Evolutionary conservation across 35 echinoderm and acorn worm species (phyloP).

Genomic region (Lytechinus pictus): DNA sequence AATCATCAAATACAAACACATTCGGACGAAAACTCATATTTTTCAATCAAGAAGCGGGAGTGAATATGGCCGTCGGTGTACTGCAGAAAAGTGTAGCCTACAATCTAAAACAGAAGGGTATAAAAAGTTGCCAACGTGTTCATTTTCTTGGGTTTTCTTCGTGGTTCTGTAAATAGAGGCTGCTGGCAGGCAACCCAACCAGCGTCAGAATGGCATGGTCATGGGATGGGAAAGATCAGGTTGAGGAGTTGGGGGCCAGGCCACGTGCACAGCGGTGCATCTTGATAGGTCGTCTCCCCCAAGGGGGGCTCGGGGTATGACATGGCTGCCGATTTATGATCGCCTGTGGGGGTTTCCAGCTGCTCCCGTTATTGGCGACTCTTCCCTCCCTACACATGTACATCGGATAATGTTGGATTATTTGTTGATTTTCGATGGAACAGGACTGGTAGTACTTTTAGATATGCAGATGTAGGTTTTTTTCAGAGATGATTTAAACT

Average conservation of each 20-base stretch:
- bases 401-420: too few species aligned
- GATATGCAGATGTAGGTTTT: too few species aligned
- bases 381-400: neutral
- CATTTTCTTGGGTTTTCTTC: conserved; percentile 38
- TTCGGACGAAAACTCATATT: neutral
- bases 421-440: neutral
- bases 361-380: neutral
- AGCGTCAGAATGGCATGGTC: conserved; percentile 26
- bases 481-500: too few species aligned
- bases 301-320: conserved; percentile 4
- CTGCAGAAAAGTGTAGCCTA: neutral
- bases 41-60: neutral
- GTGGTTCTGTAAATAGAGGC: neutral
- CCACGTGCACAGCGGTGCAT: conserved; percentile 51
- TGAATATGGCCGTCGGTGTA: neutral
- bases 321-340: conserved; percentile 46
- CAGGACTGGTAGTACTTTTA: neutral
- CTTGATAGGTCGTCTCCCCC: conserved; percentile 13
- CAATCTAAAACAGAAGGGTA: conserved; percentile 14
- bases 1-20: neutral
- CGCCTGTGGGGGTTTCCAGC: conserved; percentile 49
- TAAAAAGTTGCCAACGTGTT: conserved; percentile 57
- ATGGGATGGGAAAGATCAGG: conserved; percentile 7
- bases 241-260: neutral
- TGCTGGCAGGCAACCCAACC: neutral